A percentile compares a stretch with the other conserved stretches of the same genome.
These are phyloP conservation scores for Colius striatus DNA, from an alignment of 2,113 vertebrate genomes.

Conservation along the genomic window DNA sequence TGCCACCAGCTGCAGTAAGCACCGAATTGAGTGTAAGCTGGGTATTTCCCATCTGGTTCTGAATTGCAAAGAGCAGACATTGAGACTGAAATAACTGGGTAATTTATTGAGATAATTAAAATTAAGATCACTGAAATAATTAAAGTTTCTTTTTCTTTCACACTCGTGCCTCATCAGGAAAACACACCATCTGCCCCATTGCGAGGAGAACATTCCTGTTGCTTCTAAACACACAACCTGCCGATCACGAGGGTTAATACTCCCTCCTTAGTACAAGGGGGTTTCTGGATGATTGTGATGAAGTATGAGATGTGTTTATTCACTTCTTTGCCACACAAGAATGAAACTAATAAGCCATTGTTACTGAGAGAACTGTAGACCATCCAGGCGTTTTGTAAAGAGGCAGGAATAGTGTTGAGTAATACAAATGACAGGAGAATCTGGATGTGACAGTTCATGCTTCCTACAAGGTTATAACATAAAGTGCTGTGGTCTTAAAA, in stretches of 20 bases:
- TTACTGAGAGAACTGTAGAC: neutral
- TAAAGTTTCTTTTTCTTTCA: neutral
- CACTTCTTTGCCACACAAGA: neutral
- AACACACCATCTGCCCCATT: neutral
- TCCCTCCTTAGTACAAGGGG: neutral
- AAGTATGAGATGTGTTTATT: neutral
- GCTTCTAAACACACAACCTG: neutral
- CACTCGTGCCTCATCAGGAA: neutral
- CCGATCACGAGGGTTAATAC: neutral
- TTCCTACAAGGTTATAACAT: neutral
- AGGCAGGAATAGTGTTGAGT: neutral
- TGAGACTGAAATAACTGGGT: neutral
- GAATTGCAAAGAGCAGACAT: neutral
- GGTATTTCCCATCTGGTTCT: neutral
- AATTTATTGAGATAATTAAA: neutral
- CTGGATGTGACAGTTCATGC: neutral
- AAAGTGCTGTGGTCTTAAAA: neutral
- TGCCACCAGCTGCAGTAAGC: neutral
- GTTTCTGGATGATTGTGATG: neutral
- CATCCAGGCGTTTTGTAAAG: neutral
- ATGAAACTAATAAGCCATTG: neutral
- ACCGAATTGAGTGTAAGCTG: neutral
- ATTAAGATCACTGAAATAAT: conserved; percentile 3
- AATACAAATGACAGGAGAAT: neutral
- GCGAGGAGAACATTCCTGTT: neutral